Base-by-base conservation (phyloP, 2,113 vertebrate genomes). In the Indri indri region DNA sequence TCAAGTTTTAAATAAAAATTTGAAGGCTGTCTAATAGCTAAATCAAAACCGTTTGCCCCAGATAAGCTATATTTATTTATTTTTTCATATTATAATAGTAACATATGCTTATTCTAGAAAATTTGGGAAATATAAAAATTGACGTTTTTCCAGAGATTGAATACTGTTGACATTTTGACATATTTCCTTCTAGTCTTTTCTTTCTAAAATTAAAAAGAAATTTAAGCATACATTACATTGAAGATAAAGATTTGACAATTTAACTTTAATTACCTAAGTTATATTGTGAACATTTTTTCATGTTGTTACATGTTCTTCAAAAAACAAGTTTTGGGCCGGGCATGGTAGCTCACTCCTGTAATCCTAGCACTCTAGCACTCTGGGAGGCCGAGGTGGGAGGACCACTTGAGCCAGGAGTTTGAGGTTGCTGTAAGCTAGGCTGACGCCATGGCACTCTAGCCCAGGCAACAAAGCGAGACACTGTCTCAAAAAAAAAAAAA, bases 1-100 rank as follows among this genome's bases (percentile, higher is more conserved):
- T 93, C 7, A n/a, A 68, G 61, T 90, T 90, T 73, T 95, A 83
- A 94, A 68, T 82, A 91, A 74, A 95, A 89, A 52, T 42, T 23
- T 63, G 25, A 57, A 65, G 86, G 32, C 42, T 95, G 5, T 89
- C 66, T 82, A 65, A 22, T 90, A 84, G 37, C 59, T 94, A 83
- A 94, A 77, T 88, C 77, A 85, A 77, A 92, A 88, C 37, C 1
- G 34, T 57, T 81, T 85, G 3, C 47, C 30, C 70, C 32, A 84
- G n/a, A 83, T 81, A 92, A 80, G 22, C 34, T 25, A 22, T 8
- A 79, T 84, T 32, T 20, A 52, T 52, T 71, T 82, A 54, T 66
- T 77, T 92, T 30, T 91, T 82, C 12, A 25, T 76, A 61, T 81
- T 95, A 27, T 90, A 37, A 83, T 71, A 94, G 40, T 57, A 42